These are phyloP conservation scores for Passer montanus DNA, from an alignment of 2,113 vertebrate species.

Conservation along the genomic window DNA sequence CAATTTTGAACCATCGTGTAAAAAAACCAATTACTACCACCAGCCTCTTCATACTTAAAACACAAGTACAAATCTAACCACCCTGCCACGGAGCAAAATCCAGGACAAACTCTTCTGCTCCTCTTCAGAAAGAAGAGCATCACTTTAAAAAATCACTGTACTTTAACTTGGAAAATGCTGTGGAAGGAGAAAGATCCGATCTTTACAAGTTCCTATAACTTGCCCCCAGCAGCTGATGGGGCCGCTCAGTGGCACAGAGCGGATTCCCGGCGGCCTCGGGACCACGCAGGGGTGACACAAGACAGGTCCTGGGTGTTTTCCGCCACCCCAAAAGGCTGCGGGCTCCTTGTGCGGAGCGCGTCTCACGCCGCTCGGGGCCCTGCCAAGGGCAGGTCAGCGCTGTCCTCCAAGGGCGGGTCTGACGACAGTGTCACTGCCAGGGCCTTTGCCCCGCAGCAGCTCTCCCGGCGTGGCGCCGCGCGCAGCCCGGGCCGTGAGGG, in stretches of 20 bases:
- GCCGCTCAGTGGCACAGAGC: background rate
- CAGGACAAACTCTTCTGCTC: background rate
- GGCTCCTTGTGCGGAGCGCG: background rate
- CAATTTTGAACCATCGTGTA: background rate
- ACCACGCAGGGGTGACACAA: background rate
- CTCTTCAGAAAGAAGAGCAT: background rate
- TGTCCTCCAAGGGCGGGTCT: background rate
- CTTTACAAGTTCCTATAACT: background rate
- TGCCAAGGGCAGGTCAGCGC: background rate
- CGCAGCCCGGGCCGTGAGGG: background rate
- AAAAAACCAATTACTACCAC: background rate
- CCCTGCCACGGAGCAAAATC: too few species aligned
- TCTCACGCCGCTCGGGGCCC: background rate
- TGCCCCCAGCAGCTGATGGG: background rate
- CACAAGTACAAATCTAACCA: background rate
- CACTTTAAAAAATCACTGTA: rapidly evolving
- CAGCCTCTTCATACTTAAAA: background rate
- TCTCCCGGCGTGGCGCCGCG: rapidly evolving
- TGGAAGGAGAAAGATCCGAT: too few species aligned
- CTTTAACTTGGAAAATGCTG: background rate
- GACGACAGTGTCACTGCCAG: background rate
- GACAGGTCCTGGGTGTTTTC: background rate
- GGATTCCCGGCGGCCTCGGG: background rate
- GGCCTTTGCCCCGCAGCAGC: background rate
- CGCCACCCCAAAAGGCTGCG: too few species aligned